Evolutionary conservation across 2,113 vertebrate genomes (phyloP).

Genomic region (Paramormyrops kingsleyae): DNA sequence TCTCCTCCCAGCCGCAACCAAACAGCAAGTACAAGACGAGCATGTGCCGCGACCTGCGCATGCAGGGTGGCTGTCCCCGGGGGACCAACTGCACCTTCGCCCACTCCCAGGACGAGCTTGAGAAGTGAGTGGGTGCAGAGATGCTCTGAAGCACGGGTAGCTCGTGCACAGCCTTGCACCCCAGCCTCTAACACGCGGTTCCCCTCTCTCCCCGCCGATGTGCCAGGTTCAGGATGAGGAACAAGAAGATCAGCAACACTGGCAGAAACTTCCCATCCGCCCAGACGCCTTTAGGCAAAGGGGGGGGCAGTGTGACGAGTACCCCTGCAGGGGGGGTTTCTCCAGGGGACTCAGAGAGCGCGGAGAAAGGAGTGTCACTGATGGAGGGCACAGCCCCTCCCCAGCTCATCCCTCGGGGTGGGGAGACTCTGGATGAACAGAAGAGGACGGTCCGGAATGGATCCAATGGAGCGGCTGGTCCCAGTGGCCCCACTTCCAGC

Average conservation of each 20-base stretch:
- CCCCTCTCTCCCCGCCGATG: background rate
- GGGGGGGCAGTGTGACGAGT: conserved; percentile 53
- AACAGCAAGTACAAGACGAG: conserved; percentile 98
- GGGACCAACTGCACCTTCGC: conserved; percentile 94
- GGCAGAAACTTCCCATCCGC: conserved; percentile 71
- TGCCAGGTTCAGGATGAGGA: conserved; percentile 80
- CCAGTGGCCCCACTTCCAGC: conserved; percentile 60
- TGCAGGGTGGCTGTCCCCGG: conserved; percentile 87
- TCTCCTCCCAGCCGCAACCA: conserved; percentile 71
- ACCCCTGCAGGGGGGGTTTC: conserved; percentile 64
- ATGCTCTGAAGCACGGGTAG: background rate
- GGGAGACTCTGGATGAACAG: conserved; percentile 70
- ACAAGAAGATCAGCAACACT: conserved; percentile 83
- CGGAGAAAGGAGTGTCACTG: conserved; percentile 64
- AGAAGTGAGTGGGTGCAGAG: conserved; percentile 73
- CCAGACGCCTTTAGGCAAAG: conserved; percentile 58
- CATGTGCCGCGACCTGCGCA: conserved; percentile 92
- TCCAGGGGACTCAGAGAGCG: conserved; percentile 63
- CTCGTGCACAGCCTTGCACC: background rate
- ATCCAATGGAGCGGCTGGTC: conserved; percentile 56
- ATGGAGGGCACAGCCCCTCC: conserved; percentile 63
- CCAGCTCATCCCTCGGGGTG: conserved; percentile 75
- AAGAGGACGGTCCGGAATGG: conserved; percentile 68
- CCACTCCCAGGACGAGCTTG: conserved; percentile 94
- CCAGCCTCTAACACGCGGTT: background rate